These are phyloP conservation scores for Lasiurus borealis DNA, from an alignment of 2,113 vertebrate genomes.

Conservation along the genomic window DNA sequence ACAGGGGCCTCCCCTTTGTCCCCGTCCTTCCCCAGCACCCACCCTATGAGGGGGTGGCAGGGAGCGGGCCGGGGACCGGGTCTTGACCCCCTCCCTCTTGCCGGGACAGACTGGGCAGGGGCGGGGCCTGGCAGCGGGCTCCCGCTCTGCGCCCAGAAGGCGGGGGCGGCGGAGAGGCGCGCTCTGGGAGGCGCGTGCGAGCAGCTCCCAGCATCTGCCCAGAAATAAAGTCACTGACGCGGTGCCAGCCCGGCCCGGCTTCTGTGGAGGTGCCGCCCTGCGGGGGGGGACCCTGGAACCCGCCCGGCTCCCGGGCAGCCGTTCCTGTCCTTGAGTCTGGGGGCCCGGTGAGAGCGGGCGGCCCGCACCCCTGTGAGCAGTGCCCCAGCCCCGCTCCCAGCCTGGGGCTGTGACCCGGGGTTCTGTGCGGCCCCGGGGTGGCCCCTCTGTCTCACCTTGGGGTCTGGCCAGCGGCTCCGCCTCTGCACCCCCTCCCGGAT, in stretches of 20 bases:
- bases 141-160: neutral
- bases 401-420: too few species aligned
- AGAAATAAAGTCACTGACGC: constrained; percentile 53
- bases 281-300: too few species aligned
- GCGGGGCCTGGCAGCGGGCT: neutral
- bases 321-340: neutral
- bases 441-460: neutral
- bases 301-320: neutral
- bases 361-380: neutral
- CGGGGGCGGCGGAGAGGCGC: neutral
- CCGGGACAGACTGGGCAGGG: too few species aligned
- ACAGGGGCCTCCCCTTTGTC: rapidly evolving
- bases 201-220: neutral
- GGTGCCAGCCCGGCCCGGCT: neutral
- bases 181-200: neutral
- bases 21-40: too few species aligned
- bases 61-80: neutral
- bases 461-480: too few species aligned
- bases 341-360: neutral
- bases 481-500: too few species aligned
- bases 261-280: neutral
- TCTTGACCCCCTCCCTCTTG: neutral
- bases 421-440: neutral
- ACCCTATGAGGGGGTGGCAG: rapidly evolving
- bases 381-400: too few species aligned